Conservation (phyloP, 2,113 vertebrate species). For the Xenus cinereus region DNA sequence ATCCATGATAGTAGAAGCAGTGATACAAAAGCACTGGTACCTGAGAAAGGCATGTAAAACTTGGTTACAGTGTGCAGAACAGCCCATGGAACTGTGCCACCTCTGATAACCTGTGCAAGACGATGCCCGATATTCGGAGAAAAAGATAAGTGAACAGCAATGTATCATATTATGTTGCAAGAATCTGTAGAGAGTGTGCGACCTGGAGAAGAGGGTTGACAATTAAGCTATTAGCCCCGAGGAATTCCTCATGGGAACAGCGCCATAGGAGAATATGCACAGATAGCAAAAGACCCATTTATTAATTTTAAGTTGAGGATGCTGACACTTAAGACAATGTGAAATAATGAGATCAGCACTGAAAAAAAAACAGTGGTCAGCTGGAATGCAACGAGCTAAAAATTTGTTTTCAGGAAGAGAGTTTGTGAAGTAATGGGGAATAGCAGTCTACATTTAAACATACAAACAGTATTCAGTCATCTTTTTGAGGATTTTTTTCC, state of each 20-base stretch:
- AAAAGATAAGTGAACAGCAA: not conserved
- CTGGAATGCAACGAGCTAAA: not conserved
- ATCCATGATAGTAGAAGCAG: not conserved
- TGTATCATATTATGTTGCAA: not conserved
- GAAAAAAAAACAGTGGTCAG: not conserved
- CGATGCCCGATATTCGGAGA: not conserved
- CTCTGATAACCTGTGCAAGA: not conserved
- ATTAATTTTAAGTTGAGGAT: not conserved
- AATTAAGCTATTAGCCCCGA: not conserved
- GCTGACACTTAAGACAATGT: not conserved
- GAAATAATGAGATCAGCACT: not conserved
- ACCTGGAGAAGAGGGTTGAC: not conserved
- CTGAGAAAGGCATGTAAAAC: not conserved
- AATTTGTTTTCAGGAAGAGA: not conserved
- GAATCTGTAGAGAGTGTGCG: rapidly evolving
- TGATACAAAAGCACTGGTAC: not conserved
- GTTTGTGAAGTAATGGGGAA: not conserved
- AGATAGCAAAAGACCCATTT: not conserved
- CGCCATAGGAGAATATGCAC: not conserved
- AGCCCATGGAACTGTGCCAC: not conserved
- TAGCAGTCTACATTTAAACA: not conserved
- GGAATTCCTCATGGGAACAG: not conserved
- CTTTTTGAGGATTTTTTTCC: not conserved
- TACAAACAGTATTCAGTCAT: not conserved
- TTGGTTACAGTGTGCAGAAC: not conserved